Evolutionary conservation across 1,140 invertebrate genomes (phyloP), one percentile per base, ranked within the genome.

Genomic region (Sarcophaga bullata): DNA sequence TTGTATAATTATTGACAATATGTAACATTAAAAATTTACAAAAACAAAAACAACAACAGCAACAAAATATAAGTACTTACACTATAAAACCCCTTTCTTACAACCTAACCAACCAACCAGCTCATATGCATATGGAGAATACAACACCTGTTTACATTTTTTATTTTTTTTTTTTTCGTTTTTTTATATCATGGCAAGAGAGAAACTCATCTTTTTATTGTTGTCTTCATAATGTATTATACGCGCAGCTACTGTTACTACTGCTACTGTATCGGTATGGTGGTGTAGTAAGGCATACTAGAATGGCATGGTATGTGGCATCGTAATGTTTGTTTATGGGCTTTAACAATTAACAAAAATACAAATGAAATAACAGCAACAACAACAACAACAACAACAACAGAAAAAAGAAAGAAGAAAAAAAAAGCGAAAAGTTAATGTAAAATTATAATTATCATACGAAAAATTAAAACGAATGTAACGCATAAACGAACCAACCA

Each of bases 401-500:
- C 25, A 37, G n/a, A n/a, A n/a, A n/a, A n/a, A n/a, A n/a, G n/a
- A n/a, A 37, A 37, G 4, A 37, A 37, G 1, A 37, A 37, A 37
- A 37, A 37, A 37, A 37, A 37, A 68, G 19, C 9, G n/a, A 76
- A 80, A 88, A 88, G 87, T 87, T 88, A 88, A 88, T 88, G 87
- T 88, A 88, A 88, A 88, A 88, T 88, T 88, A 88, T 88, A 88
- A 88, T 88, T 88, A 88, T 88, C 87, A 87, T 87, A 88, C 86
- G 17, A n/a, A 25, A 68, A 58, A 58, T 58, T 58, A 68, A 68
- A 88, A 78, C 75, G 48, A 78, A 58, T 58, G 54, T 13, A 73
- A 73, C 73, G 37, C 25, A 73, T 8, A 25, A 73, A 46, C 10
- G 37, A 15, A 73, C 13, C 73, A 73, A 46, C 10, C 73, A 37